These are phyloP conservation scores for Apotomis turbidana DNA, from an alignment of 2,888 invertebrate species.

Conservation along the genomic window DNA sequence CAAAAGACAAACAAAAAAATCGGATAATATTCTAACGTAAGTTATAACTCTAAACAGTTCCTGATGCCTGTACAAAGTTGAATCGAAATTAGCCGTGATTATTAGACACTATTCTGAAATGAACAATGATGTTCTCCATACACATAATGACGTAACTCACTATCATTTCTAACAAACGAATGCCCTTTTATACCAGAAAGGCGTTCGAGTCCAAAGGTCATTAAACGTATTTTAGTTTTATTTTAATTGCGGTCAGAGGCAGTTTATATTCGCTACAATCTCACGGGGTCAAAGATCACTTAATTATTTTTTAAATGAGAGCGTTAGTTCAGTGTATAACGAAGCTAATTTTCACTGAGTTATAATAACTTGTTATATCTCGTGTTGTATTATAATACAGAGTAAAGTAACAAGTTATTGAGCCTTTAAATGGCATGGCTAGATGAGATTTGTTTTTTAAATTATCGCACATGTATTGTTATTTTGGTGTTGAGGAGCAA, in stretches of 20 bases:
- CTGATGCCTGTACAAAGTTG: not conserved
- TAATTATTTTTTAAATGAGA: slow-evolving; percentile 30
- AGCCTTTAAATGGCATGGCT: too few species aligned
- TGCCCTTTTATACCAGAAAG: not conserved
- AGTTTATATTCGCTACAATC: slow-evolving; percentile 27
- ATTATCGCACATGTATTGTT: too few species aligned
- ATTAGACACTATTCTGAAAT: not conserved
- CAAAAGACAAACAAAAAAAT: too few species aligned
- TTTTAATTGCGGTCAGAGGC: slow-evolving; percentile 33
- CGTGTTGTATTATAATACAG: too few species aligned
- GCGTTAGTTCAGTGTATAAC: not conserved
- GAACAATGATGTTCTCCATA: not conserved
- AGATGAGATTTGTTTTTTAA: not conserved
- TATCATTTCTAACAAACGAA: not conserved
- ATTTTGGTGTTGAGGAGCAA: too few species aligned
- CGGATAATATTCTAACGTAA: not conserved
- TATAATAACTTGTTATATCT: not conserved
- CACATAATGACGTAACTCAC: not conserved
- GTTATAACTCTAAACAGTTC: not conserved
- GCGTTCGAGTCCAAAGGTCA: slow-evolving; percentile 9
- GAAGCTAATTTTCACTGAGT: slow-evolving; percentile 2
- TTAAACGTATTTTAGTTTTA: slow-evolving; percentile 20
- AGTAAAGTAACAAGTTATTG: too few species aligned
- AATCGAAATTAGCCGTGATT: not conserved
- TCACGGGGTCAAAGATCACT: slow-evolving; percentile 32